These are phyloP conservation scores for Aleiodes sp. DNA, from an alignment of 1,140 invertebrate species.

Conservation along the genomic window DNA sequence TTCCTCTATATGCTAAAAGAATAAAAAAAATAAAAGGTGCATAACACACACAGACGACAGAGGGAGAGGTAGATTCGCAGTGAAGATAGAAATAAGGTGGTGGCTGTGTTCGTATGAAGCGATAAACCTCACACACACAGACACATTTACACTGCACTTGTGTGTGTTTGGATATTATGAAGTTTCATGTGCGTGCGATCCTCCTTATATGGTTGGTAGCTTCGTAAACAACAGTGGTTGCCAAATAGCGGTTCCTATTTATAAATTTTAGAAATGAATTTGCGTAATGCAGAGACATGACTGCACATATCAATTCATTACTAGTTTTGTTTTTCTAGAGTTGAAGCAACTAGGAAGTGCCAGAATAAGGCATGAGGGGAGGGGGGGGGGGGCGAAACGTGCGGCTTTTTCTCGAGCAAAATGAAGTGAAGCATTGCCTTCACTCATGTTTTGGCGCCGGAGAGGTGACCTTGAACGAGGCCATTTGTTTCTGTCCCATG, in stretches of 20 bases:
- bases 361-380: neutral
- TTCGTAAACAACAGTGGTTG: constrained; percentile 63
- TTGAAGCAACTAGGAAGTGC: too few species aligned
- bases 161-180: too few species aligned
- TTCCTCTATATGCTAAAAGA: too few species aligned
- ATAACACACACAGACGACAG: neutral
- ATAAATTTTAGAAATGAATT: constrained; percentile 57
- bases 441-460: neutral
- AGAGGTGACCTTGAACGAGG: neutral
- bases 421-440: neutral
- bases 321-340: constrained; percentile 8
- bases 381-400: too few species aligned
- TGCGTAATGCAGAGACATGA: constrained; percentile 46
- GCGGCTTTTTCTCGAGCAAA: neutral
- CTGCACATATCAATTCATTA: neutral
- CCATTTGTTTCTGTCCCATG: too few species aligned
- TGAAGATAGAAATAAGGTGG: too few species aligned
- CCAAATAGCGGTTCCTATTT: constrained; percentile 61
- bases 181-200: neutral
- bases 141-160: too few species aligned
- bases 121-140: too few species aligned
- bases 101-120: too few species aligned
- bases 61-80: neutral
- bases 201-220: constrained; percentile 55
- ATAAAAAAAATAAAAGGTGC: neutral